Percentiles rank a stretch among this genome's conserved stretches.
phyloP scores from a whole-genome alignment of 2,797 vertebrate genomes.

The Lepus oiostolus region DNA sequence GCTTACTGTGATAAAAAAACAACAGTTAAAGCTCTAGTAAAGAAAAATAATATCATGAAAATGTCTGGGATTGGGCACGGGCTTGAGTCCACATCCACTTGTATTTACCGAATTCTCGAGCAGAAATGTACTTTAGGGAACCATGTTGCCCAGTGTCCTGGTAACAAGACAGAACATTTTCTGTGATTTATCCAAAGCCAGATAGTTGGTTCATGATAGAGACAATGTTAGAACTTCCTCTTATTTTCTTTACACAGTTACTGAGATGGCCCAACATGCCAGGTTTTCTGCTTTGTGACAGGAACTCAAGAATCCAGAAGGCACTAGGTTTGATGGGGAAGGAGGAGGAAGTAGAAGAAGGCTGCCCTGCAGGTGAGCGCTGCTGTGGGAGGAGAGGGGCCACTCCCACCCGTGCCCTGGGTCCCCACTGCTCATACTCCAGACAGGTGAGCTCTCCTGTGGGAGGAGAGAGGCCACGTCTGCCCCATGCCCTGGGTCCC shows the following conservation, averaged over 20 bases:
- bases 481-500: background rate
- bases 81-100: background rate
- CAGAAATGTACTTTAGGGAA: background rate
- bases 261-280: background rate
- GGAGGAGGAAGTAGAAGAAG: background rate
- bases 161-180: constrained; percentile 3
- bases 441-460: no score
- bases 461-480: no score
- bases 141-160: background rate
- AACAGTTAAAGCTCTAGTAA: background rate
- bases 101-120: background rate
- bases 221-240: constrained; percentile 23
- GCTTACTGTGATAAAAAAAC: background rate
- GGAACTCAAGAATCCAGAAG: background rate
- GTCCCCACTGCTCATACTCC: no score
- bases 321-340: background rate
- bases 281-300: background rate
- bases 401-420: no score
- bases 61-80: background rate
- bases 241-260: constrained; percentile 40
- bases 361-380: background rate
- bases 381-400: background rate
- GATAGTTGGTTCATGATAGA: background rate
- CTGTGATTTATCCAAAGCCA: background rate
- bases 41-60: constrained; percentile 20